Base-by-base conservation (phyloP, 53 echinoderm and acorn worm species). In the Stichopus horrens region DNA sequence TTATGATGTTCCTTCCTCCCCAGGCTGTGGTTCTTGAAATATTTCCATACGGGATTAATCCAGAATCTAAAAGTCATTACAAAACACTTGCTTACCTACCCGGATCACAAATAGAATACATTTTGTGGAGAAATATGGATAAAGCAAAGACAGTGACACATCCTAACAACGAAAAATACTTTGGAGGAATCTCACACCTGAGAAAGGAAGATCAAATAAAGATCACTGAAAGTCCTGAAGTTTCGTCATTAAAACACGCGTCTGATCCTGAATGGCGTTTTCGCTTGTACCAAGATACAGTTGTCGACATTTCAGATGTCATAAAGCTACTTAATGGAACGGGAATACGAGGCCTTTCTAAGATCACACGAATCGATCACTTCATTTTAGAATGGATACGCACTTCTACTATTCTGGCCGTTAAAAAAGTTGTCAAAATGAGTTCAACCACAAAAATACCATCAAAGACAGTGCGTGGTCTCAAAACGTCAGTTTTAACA, bases 271-370 rank as follows among this genome's bases (percentile, higher is more conserved):
- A 91, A 9, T 94, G 92, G 92, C 86, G 90, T 52, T 94, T 89
- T 75, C 86, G 94, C 14, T 83, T 92, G 4, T 94, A 92, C 88
- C 94, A 94, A 63, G 94, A 94, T 74, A 94, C 94, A 2, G 66
- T 87, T 67, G 91, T 94, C 8, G 90, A 90, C 65, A 88, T 91
- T 76, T 83, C 89, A 18, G 83, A 89, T 18, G 74, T 94, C 11
- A 54, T 86, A 37, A 59, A 59, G 13, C 20, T 76, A 58, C 16
- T 94, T 4, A n/a, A 13, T 14, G 57, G 57, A 21, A 58, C 21
- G 37, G 1, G 63, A 63, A 7, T 13, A 63, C 8, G 63, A 10
- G 8, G 10, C 11, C 63, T 13, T 13, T 8, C 63, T 13, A 63
- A 16, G 16, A 63, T 13, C 10, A 9, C 10, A 10, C 63, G 16